Conservation (phyloP, 1,140 invertebrate genomes). For the Hormaphis cornu region DNA sequence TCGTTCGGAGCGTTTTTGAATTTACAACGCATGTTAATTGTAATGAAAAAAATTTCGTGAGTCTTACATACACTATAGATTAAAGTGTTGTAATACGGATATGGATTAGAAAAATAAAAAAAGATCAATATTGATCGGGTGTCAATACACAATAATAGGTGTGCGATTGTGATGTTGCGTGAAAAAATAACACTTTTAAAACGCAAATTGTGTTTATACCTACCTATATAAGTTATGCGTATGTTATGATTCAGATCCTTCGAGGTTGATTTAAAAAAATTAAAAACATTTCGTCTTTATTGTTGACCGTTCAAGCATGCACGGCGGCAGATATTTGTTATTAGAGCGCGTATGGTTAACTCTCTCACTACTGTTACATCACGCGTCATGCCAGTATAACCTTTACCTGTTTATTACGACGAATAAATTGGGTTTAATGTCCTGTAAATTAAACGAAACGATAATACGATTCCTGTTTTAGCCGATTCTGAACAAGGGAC, state of each 20-base stretch:
- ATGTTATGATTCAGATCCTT: neutral
- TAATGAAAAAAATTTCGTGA: too few species aligned
- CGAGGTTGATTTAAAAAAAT: constrained; percentile 9
- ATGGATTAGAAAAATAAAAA: too few species aligned
- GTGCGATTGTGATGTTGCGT: too few species aligned
- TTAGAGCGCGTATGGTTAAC: neutral
- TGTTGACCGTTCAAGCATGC: constrained; percentile 2
- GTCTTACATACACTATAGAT: too few species aligned
- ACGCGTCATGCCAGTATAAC: neutral
- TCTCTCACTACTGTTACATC: neutral
- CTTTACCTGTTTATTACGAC: neutral
- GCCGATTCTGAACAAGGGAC: neutral
- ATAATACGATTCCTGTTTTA: neutral
- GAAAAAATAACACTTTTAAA: neutral
- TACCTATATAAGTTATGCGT: neutral
- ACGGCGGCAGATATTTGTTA: constrained; percentile 5
- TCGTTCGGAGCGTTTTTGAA: too few species aligned
- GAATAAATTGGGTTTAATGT: constrained; percentile 24
- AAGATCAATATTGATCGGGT: too few species aligned
- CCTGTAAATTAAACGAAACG: neutral
- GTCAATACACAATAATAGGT: too few species aligned
- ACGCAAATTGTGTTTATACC: neutral
- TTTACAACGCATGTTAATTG: too few species aligned
- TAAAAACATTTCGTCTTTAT: neutral
- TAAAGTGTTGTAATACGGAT: too few species aligned